Base-by-base conservation (phyloP, 2,888 invertebrate genomes). In the Carcina quercana region DNA sequence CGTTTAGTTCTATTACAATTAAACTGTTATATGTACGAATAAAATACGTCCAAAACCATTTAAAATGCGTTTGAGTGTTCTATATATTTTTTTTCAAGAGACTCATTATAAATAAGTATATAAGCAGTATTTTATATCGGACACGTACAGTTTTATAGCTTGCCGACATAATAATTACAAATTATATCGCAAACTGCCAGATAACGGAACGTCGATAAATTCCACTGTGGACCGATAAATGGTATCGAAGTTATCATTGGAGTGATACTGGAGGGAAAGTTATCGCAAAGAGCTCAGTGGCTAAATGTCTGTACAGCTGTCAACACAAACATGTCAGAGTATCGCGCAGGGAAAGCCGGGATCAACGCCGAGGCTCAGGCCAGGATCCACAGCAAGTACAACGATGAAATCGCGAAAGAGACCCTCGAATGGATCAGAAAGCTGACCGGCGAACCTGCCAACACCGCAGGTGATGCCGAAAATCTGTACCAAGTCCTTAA, bases 381-480 rank as follows among this genome's bases (percentile, higher is more conserved):
- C 20, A 65, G 64, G 93, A 95, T 98, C 59, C 92, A 96, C 72
- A 95, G 95, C 75, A 98, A 98, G 85, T 99, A 98, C 86, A 98
- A 94, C 73, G 92, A 95, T 53, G 93, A 94, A 48, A 88, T 96
- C 53, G 98, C 98, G 7, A 89, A 88, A 40, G 97, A 98, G 84
- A 92, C 93, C 45, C 85, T 98, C 54, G 92, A 94, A 80, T 98
- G 98, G 98, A 93, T 99, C 61, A 91, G 91, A 63, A 78, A 86
- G 24, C 87, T 97, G 38, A 94, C 95, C 10, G 92, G 91, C 2
- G 93, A 94, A 46, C 89, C 93, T 37, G 88, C 92, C 43, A 90
- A 92, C 67, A 92, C 94, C 5, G 88, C 90, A 38, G 97, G 98
- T 7, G 91, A 94, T 51, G 93, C 92, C 79, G 95, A 96, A 43